These are phyloP conservation scores for Verasper variegatus DNA, from an alignment of 2,113 vertebrate species.

Conservation along the genomic window DNA sequence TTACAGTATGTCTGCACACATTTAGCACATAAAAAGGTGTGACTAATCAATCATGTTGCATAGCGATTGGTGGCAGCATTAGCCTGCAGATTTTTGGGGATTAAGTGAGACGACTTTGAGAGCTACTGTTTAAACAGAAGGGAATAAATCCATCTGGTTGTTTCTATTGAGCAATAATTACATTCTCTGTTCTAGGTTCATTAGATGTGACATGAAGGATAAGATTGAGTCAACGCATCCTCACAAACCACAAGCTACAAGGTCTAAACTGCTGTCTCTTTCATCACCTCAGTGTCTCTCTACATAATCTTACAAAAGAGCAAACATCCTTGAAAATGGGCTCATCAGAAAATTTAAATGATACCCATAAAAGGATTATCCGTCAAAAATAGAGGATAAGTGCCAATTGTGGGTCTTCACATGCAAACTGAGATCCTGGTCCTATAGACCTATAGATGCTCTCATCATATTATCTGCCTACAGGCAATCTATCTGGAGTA, in stretches of 20 bases:
- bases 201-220: constrained; percentile 8
- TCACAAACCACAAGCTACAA: neutral
- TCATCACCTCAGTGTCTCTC: neutral
- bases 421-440: constrained; percentile 11
- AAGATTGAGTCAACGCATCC: neutral
- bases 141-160: constrained; percentile 37
- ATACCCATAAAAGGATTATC: constrained; percentile 8
- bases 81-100: constrained; percentile 25
- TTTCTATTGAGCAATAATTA: neutral
- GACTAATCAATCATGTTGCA: constrained; percentile 32
- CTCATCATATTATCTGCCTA: constrained; percentile 39
- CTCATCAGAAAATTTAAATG: constrained; percentile 18
- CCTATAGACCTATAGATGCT: constrained; percentile 60
- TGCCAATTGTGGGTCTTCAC: constrained; percentile 1
- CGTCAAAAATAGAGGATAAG: constrained; percentile 25
- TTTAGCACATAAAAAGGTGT: constrained; percentile 13
- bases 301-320: neutral
- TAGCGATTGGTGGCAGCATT: constrained; percentile 21
- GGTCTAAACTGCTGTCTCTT: neutral
- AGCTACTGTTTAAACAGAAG: constrained; percentile 36
- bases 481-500: constrained; percentile 42
- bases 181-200: neutral
- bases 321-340: neutral
- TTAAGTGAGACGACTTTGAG: constrained; percentile 32
- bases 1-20: constrained; percentile 8